Evolutionary conservation across 2,888 invertebrate species (phyloP).

Genomic region (Drosophila colorata): DNA sequence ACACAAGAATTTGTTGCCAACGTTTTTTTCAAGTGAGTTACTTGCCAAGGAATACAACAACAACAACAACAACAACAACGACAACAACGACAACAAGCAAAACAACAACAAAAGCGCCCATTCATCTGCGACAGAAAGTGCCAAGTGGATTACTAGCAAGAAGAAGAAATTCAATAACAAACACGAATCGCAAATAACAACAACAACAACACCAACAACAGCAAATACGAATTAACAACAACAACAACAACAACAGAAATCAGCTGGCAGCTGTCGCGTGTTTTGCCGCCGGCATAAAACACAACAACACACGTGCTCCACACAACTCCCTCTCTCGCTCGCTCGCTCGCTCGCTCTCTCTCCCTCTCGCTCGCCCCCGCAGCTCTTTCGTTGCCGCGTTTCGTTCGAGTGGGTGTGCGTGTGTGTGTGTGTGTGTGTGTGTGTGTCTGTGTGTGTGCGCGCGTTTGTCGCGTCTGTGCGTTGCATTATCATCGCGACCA

Average conservation of each 20-base stretch:
- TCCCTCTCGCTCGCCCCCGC: slow-evolving; percentile 1
- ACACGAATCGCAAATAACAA: slow-evolving; percentile 18
- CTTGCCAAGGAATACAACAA: slow-evolving; percentile 48
- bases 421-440: slow-evolving; percentile 16
- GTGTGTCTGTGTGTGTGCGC: slow-evolving; percentile 35
- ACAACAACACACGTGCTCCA: slow-evolving; percentile 62
- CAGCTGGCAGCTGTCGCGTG: slow-evolving; percentile 54
- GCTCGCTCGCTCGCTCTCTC: not conserved
- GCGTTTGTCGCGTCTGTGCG: slow-evolving; percentile 43
- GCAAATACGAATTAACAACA: slow-evolving; percentile 27
- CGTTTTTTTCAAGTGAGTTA: slow-evolving; percentile 69
- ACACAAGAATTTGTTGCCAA: slow-evolving; percentile 57
- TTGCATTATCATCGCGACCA: slow-evolving; percentile 36
- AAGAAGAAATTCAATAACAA: slow-evolving; percentile 24
- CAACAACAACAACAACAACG: slow-evolving; percentile 16
- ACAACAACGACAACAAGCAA: slow-evolving; percentile 5
- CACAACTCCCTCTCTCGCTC: slow-evolving; percentile 14
- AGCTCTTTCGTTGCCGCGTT: no score
- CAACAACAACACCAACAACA: slow-evolving; percentile 13
- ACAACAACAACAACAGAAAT: slow-evolving; percentile 28
- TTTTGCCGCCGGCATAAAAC: slow-evolving; percentile 68
- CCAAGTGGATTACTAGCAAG: slow-evolving; percentile 43
- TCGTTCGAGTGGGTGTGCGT: slow-evolving; percentile 11
- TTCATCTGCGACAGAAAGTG: slow-evolving; percentile 26
- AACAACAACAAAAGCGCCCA: slow-evolving; percentile 1